Percentiles rank a stretch among this genome's conserved stretches.
phyloP scores from a whole-genome alignment of 2,888 invertebrate genomes.

The Ichneumon xanthorius region DNA sequence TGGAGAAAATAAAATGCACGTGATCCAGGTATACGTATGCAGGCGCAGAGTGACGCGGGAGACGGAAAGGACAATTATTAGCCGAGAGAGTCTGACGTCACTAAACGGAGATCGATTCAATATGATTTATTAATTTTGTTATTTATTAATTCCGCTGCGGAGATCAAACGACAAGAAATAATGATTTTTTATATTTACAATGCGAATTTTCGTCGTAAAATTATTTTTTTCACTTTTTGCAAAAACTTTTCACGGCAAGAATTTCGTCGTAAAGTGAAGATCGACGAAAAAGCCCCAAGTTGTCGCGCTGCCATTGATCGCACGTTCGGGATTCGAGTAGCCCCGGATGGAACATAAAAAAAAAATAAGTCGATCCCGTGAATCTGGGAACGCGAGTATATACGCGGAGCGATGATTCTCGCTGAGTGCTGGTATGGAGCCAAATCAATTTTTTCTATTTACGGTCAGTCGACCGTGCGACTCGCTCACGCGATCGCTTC shows the following conservation, averaged over 20 bases:
- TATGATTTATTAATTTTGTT: neutral
- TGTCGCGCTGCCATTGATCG: neutral
- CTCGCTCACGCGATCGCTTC: conserved; percentile 14
- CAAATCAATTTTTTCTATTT: conserved; percentile 57
- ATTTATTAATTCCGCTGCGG: neutral
- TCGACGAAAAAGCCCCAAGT: neutral
- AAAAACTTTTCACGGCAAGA: neutral
- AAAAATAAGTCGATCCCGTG: conserved; percentile 1
- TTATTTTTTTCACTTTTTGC: neutral
- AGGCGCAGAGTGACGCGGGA: neutral
- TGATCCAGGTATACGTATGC: conserved; percentile 13
- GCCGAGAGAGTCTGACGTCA: conserved; percentile 29
- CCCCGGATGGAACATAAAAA: neutral
- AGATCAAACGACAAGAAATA: neutral
- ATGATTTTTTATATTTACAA: neutral
- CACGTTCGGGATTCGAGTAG: neutral
- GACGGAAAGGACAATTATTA: conserved; percentile 35
- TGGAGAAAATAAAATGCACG: conserved; percentile 24
- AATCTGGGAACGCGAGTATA: conserved; percentile 19
- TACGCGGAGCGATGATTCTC: neutral
- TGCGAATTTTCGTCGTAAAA: neutral
- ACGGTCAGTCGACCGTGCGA: conserved; percentile 36
- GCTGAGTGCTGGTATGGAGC: conserved; percentile 40
- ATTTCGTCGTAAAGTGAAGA: neutral
- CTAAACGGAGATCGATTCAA: neutral